Evolutionary conservation across 1,140 invertebrate species (phyloP), one percentile per base, ranked within the genome.

Genomic region (Heliconius himera): DNA sequence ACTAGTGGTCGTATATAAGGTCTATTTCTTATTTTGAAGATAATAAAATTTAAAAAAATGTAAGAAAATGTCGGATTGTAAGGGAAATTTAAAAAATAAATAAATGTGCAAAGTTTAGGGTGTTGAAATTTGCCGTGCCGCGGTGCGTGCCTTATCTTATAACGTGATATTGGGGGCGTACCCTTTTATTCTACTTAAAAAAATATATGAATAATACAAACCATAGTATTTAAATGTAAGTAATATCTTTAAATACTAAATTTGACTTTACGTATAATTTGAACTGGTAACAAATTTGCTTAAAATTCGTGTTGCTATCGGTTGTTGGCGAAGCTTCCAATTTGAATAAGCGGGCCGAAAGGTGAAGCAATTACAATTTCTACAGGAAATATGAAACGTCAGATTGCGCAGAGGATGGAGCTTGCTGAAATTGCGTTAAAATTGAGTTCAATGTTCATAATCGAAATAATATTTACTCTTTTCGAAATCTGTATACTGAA

Each of bases 71-170:
- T 56, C 18, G 38, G 38, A 11, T 13, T 56, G n/a, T 22, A 75
- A 66, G 18, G 3, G 20, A 38, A 26, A 41, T 66, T 41, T 41
- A 1, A 41, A 46, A 46, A 46, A 46, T 16, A 46, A 46, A 73
- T 73, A 78, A 60, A 78, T 49, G 49, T 33, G 84, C 82, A 78
- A 79, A 83, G 81, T 85, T 77, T 73, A 76, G 71, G 46, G 84
- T 76, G 85, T 83, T 87, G 85, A 90, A 89, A 87, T 88, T 88
- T 82, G 82, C 86, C 84, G 85, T 86, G 83, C 78, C 81, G 81
- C 81, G 83, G 85, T 89, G 89, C 90, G 90, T 91, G 91, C 88
- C 88, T 90, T 92, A 92, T 91, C 91, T 89, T 82, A 76, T 70
- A 79, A 85, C 79, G 82, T 84, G 73, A 77, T 79, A 82, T 82